These are phyloP conservation scores for Phlogophora meticulosa DNA, from an alignment of 2,888 invertebrate genomes.

Conservation along the genomic window DNA sequence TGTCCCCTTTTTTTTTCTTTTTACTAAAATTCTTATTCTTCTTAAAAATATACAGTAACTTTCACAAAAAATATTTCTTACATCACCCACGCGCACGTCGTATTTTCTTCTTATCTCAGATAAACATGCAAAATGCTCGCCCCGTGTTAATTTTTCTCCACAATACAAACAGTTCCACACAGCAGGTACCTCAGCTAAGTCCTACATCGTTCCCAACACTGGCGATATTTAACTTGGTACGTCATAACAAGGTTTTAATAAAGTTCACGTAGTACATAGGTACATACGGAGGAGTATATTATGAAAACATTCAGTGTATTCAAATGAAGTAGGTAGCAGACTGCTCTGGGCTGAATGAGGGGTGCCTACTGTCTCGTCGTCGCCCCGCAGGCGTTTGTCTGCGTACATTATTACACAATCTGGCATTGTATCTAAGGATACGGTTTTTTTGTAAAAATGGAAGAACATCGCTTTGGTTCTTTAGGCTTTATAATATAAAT, in stretches of 20 bases:
- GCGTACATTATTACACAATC: slow-evolving; percentile 68
- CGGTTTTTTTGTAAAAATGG: slow-evolving; percentile 6
- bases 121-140: slow-evolving; percentile 36
- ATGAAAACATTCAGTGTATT: slow-evolving; percentile 64
- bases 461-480: slow-evolving; percentile 6
- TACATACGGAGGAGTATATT: slow-evolving; percentile 20
- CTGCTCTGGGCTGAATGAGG: slow-evolving; percentile 66
- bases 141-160: slow-evolving; percentile 33
- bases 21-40: too few relatives aligned
- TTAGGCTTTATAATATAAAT: too few relatives aligned
- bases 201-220: slow-evolving; percentile 18
- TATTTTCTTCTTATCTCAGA: slow-evolving; percentile 19
- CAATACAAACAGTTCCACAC: slow-evolving; percentile 29
- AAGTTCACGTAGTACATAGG: slow-evolving; percentile 26
- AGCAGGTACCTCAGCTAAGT: slow-evolving; percentile 21
- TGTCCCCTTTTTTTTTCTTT: too few relatives aligned
- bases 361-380: slow-evolving; percentile 64
- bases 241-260: slow-evolving; percentile 40
- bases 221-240: slow-evolving; percentile 36
- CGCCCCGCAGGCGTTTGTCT: slow-evolving; percentile 62
- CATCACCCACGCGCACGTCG: neutral
- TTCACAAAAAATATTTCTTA: slow-evolving; percentile 24
- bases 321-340: slow-evolving; percentile 74
- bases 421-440: slow-evolving; percentile 45
- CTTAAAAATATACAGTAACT: slow-evolving; percentile 7